Base-by-base conservation (phyloP, 2,113 vertebrate genomes). In the Solea solea region DNA sequence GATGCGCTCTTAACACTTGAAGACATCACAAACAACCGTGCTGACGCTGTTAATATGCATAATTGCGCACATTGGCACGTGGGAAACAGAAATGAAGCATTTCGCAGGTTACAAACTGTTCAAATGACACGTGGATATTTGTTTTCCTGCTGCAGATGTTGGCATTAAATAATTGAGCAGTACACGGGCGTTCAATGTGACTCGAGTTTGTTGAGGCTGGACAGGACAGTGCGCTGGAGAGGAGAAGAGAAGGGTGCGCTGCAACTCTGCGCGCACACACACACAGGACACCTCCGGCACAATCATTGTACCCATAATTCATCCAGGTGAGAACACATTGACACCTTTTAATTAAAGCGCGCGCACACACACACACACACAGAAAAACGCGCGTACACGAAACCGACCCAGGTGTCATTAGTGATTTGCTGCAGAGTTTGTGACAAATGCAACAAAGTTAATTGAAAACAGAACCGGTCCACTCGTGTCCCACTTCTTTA, bases 381-480 rank as follows among this genome's bases (percentile, higher is more conserved):
- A 21, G 21, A 63, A 51, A 41, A 7, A n/a, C 5, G 56, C 21
- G 50, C 21, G 46, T 21, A 74, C 63, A 64, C 53, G 11, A 54
- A 44, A 12, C 54, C 1, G 42, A 46, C 64, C 63, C 78, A 84
- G 56, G 73, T 84, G 79, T 63, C 41, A 56, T 9, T 2, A 1
- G 63, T 10, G n/a, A 9, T 40, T 28, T 5, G 51, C 5, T 16
- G 54, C 11, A 34, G 21, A 45, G 51, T 64, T 69, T 25, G 6
- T 0, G 55, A 14, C 10, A 63, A 51, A 74, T 4, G 34, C 48
- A 64, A 49, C 21, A 79, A 84, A 89, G 79, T 85, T 82, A 0
- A 28, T 12, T 1, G 9, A 39, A 0, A n/a, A 28, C 0, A 58
- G 25, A 39, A 55, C 15, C 8, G 14, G 15, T 0, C 14, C 3